Evolutionary conservation across 2,797 vertebrate species (phyloP), one percentile per base, ranked within the genome.

Genomic region (Dipus sagitta): DNA sequence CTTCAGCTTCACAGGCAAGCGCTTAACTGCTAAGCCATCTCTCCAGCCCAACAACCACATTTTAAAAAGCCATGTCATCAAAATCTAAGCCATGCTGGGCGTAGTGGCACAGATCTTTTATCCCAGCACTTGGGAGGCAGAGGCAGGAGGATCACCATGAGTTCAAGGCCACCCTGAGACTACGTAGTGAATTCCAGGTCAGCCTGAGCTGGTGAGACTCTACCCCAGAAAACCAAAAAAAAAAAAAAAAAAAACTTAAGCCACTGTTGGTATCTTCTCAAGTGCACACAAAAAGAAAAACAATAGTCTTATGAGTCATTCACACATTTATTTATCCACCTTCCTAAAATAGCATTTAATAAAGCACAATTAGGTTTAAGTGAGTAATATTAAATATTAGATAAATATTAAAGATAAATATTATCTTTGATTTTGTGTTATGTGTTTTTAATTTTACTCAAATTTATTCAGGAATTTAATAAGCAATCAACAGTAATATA

Each of bases 361-460:
- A 11, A 15, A 60, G 64, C 75, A 80, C 14, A 79, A 71, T 38
- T 65, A 77, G 2, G 13, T 81, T 70, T 92, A 28, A 81, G 6
- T 68, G 6, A 95, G 94, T 21, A 87, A 90, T 71, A 80, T 4
- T 77, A 8, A 93, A 90, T n/a, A n/a, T n/a, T n/a, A n/a, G n/a
- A n/a, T n/a, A n/a, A n/a, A n/a, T n/a, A n/a, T n/a, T n/a, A n/a
- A n/a, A n/a, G n/a, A n/a, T n/a, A n/a, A n/a, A n/a, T n/a, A n/a
- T n/a, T n/a, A 72, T 67, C 14, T 26, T 70, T 83, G 6, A 82
- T n/a, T 71, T 71, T 71, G 47, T 47, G 47, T 47, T 47, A 47
- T 4, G 74, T 32, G 70, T 74, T n/a, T 83, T 86, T 95, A 11
- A 76, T 94, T 81, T 47, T 72, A 85, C n/a, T 94, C 67, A 95